Conservation (phyloP, 2,113 vertebrate species). For the Aix galericulata region DNA sequence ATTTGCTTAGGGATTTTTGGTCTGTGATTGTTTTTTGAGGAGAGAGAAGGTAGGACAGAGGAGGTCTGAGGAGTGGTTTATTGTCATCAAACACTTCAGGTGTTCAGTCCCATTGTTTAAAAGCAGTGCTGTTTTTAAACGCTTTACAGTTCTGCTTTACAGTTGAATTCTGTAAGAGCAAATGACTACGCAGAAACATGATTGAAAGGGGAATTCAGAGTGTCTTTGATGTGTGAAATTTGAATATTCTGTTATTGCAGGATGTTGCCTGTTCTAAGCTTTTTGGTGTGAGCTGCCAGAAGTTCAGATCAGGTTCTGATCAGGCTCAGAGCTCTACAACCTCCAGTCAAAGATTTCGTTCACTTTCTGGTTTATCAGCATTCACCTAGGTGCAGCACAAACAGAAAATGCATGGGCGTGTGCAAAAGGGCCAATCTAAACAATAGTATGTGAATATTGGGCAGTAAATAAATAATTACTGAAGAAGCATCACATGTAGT, state of each 20-base stretch:
- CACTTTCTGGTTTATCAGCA: neutral
- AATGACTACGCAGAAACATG: neutral
- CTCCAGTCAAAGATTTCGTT: neutral
- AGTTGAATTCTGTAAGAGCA: neutral
- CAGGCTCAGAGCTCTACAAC: neutral
- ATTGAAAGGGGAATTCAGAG: constrained; percentile 4
- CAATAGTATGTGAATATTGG: neutral
- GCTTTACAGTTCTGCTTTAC: neutral
- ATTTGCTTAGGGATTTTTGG: neutral
- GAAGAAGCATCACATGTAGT: neutral
- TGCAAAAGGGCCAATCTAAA: neutral
- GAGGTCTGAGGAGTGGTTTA: neutral
- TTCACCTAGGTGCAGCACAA: neutral
- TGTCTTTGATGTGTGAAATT: neutral
- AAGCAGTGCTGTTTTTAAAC: neutral
- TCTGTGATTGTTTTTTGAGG: neutral
- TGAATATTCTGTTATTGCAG: constrained; percentile 27
- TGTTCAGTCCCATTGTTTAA: neutral
- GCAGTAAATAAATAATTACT: neutral
- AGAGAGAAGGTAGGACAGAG: neutral
- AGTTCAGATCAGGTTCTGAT: neutral
- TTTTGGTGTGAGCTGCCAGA: neutral
- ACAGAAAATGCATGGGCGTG: neutral
- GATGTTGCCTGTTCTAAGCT: neutral
- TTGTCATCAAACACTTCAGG: neutral